A percentile compares a stretch with the other conserved stretches of the same genome.
Evolutionary conservation across 64 coral and sea anemone genomes (phyloP).

Genomic region (Pocillopora damicornis): DNA sequence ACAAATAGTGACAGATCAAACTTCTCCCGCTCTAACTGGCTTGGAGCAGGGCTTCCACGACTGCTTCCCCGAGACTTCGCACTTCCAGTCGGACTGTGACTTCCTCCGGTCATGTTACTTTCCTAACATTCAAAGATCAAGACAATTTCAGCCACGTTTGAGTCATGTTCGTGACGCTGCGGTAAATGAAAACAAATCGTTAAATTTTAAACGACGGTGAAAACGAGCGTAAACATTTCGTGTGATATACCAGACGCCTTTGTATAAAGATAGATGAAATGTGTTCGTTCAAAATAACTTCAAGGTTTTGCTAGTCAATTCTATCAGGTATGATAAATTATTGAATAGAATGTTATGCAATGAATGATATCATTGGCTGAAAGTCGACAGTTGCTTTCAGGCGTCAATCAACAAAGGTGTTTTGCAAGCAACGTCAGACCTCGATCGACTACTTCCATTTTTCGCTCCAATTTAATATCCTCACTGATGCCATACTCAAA

Average conservation of each 20-base stretch:
- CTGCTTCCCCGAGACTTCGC: constrained; percentile 50
- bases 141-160: not conserved
- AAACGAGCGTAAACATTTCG: not conserved
- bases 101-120: constrained; percentile 76
- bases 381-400: not conserved
- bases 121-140: not conserved
- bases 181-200: not conserved
- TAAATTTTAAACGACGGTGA: not conserved
- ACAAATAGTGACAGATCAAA: constrained; percentile 57
- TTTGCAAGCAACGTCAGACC: not conserved
- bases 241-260: constrained; percentile 2
- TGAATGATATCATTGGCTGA: not conserved
- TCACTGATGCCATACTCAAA: not conserved
- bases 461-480: not conserved
- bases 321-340: constrained; percentile 21
- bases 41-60: constrained; percentile 49
- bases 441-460: not conserved
- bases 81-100: constrained; percentile 71
- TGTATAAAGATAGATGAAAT: not conserved
- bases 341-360: constrained; percentile 26
- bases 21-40: constrained; percentile 41
- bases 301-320: constrained; percentile 20
- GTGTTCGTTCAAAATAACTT: constrained; percentile 20
- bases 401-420: constrained; percentile 2
- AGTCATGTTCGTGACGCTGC: not conserved